Percentiles rank a stretch among this genome's conserved stretches.
phyloP scores from a whole-genome alignment of 2,113 vertebrate genomes.

The Peromyscus californicus region DNA sequence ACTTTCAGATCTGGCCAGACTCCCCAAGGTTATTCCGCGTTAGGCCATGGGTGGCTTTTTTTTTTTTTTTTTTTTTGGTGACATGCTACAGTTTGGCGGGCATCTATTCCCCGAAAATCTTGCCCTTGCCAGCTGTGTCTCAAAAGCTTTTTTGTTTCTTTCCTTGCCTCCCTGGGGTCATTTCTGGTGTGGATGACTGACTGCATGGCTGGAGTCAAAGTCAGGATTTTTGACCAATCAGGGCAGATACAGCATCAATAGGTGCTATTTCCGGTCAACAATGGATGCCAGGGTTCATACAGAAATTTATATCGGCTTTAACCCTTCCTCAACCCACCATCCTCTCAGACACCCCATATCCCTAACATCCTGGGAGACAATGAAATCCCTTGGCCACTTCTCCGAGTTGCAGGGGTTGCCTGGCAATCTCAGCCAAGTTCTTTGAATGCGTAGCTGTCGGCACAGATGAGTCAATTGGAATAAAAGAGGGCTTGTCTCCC shows the following conservation, averaged over 20 bases:
- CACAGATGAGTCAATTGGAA: conserved; percentile 38
- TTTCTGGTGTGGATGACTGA: background rate
- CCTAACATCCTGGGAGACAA: background rate
- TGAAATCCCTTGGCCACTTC: background rate
- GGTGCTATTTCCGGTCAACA: background rate
- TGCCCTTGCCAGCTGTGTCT: background rate
- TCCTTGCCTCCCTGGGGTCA: background rate
- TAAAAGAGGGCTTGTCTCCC: conserved; percentile 53
- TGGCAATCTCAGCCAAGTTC: conserved; percentile 48
- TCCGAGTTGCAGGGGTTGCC: background rate
- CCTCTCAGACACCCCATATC: background rate
- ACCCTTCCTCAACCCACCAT: too few species aligned
- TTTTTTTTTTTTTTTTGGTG: background rate
- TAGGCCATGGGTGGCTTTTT: background rate
- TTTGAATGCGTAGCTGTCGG: conserved; percentile 20
- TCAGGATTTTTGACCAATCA: conserved; percentile 32
- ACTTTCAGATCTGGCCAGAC: background rate
- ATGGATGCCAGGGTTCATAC: background rate
- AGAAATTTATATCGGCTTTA: background rate
- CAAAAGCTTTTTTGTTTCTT: conserved; percentile 43
- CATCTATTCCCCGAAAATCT: conserved; percentile 43
- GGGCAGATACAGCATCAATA: background rate
- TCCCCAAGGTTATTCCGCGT: background rate
- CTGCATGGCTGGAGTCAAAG: background rate
- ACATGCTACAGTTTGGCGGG: background rate